Conservation (phyloP, 2,113 vertebrate species). For the Brachyhypopomus occidentalis region DNA sequence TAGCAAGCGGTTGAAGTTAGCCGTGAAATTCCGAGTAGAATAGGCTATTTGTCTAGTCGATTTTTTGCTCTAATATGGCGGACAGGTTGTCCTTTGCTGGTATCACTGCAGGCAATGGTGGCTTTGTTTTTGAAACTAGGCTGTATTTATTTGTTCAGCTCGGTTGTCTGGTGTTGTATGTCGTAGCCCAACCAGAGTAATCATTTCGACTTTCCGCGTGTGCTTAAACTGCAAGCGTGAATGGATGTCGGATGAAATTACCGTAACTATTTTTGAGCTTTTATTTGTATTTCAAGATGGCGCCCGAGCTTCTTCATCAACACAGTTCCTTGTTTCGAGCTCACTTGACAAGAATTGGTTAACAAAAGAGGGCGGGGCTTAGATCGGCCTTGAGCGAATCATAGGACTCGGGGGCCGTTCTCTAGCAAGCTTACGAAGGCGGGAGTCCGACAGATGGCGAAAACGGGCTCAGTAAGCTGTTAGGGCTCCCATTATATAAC, state of each 20-base stretch:
- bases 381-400: conserved; percentile 29
- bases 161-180: conserved; percentile 17
- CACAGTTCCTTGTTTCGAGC: background rate
- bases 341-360: conserved; percentile 59
- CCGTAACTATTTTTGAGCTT: background rate
- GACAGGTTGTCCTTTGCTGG: conserved; percentile 64
- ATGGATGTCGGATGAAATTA: background rate
- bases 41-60: conserved; percentile 44
- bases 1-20: conserved; percentile 45
- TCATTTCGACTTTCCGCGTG: background rate
- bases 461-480: conserved; percentile 14
- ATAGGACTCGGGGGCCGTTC: conserved; percentile 20
- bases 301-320: conserved; percentile 40
- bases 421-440: conserved; percentile 26
- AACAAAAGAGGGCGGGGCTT: conserved; percentile 56
- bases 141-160: background rate
- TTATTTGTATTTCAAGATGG: conserved; percentile 46
- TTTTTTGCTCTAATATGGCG: conserved; percentile 66
- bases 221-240: background rate
- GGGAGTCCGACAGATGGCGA: conserved; percentile 41
- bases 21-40: conserved; percentile 45
- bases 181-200: background rate
- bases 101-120: conserved; percentile 52
- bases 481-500: background rate
- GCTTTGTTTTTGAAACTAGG: conserved; percentile 32